Percentiles rank a stretch among this genome's conserved stretches.
Evolutionary conservation across 2,888 invertebrate genomes (phyloP).

Genomic region (Drosophila emarginata): DNA sequence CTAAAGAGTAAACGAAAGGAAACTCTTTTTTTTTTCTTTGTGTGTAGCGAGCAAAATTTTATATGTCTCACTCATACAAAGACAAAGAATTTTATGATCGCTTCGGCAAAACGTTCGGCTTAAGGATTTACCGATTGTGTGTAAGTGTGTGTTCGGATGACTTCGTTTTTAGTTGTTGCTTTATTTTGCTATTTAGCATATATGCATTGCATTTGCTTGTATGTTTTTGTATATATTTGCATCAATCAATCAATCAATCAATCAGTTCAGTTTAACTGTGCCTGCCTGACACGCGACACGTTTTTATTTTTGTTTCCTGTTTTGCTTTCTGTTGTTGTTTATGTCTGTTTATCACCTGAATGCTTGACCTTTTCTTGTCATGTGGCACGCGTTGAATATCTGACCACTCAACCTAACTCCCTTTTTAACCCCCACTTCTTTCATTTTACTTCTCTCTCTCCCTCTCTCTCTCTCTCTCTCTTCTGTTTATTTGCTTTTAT

Average conservation of each 20-base stretch:
- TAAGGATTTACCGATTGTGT: too few relatives aligned
- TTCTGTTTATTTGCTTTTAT: neutral
- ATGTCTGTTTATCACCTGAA: conserved; percentile 2
- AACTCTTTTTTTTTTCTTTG: too few relatives aligned
- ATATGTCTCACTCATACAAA: too few relatives aligned
- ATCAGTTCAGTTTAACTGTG: conserved; percentile 10
- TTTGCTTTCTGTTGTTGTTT: neutral
- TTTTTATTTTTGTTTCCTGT: neutral
- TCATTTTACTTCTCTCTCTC: neutral
- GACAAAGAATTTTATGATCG: too few relatives aligned
- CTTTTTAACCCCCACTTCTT: neutral
- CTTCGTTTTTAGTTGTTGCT: too few relatives aligned
- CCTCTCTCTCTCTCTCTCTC: neutral
- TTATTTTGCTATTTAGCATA: too few relatives aligned
- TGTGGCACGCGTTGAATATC: conserved; percentile 11
- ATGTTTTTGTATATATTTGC: neutral
- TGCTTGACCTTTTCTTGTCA: conserved; percentile 13
- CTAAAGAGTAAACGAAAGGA: too few relatives aligned
- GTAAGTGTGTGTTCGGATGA: too few relatives aligned
- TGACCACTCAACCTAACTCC: conserved; percentile 1
- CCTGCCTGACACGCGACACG: conserved; percentile 1
- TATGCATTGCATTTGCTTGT: too few relatives aligned
- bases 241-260: conserved; percentile 44
- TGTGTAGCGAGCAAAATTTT: too few relatives aligned
- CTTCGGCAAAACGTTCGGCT: too few relatives aligned